Percentiles rank a stretch among this genome's conserved stretches.
Evolutionary conservation across 2,113 vertebrate genomes (phyloP).

Genomic region (Meles meles): DNA sequence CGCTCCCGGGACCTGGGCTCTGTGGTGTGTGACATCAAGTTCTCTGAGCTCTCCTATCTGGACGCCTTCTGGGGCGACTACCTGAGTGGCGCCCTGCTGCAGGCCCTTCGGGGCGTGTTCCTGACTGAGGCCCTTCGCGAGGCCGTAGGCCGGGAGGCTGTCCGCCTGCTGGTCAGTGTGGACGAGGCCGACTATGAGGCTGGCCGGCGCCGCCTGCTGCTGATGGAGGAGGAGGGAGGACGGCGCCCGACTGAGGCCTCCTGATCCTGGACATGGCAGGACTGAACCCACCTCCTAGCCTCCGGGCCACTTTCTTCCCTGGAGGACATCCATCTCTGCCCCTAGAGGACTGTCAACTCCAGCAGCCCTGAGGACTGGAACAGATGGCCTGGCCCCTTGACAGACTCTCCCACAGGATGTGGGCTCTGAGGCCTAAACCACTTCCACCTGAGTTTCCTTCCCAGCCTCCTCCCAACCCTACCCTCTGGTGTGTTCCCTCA

Average conservation of each 20-base stretch:
- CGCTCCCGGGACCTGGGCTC: constrained; percentile 91
- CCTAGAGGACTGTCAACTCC: constrained; percentile 20
- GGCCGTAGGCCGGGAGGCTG: constrained; percentile 88
- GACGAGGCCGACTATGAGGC: constrained; percentile 94
- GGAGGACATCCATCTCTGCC: constrained; percentile 34
- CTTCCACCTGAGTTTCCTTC: constrained; percentile 52
- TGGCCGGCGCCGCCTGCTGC: constrained; percentile 84
- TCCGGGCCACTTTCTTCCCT: background rate
- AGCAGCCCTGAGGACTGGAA: background rate
- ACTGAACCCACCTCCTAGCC: constrained; percentile 15
- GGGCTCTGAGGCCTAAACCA: constrained; percentile 54
- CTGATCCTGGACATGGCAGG: constrained; percentile 18
- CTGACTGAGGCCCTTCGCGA: constrained; percentile 90
- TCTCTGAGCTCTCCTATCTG: constrained; percentile 91
- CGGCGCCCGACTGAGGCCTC: constrained; percentile 21
- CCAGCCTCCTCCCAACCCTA: background rate
- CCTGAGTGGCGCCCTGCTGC: constrained; percentile 90
- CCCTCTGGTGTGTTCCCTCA: constrained; percentile 9
- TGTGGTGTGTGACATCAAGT: constrained; percentile 94
- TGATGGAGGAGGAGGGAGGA: constrained; percentile 74
- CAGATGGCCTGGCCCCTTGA: background rate
- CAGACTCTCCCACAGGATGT: constrained; percentile 49
- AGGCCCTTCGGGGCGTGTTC: constrained; percentile 93
- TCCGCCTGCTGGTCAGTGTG: constrained; percentile 92
- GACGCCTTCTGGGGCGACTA: constrained; percentile 95